A percentile compares a stretch with the other conserved stretches of the same genome.
Evolutionary conservation across 2,113 vertebrate species (phyloP).

Genomic region (Pollachius pollachius): DNA sequence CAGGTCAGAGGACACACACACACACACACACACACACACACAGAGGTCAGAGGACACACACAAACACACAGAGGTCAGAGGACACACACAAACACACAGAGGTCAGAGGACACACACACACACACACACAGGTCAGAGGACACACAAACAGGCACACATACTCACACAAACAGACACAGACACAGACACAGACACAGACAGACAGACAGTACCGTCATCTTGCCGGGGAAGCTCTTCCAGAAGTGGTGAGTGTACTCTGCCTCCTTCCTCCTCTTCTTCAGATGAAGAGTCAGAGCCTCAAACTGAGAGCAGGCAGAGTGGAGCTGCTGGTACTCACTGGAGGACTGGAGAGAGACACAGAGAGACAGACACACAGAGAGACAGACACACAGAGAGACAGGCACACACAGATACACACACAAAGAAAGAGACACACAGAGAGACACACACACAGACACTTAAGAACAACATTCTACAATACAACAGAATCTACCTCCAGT

Average conservation of each 20-base stretch:
- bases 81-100: background rate
- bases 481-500: no score
- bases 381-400: background rate
- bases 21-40: no score
- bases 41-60: no score
- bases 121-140: background rate
- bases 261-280: constrained; percentile 88
- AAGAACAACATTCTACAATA: no score
- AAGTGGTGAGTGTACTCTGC: constrained; percentile 90
- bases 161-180: no score
- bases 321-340: constrained; percentile 86
- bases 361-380: constrained; percentile 2
- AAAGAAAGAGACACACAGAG: no score
- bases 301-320: constrained; percentile 87
- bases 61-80: no score
- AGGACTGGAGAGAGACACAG: constrained; percentile 65
- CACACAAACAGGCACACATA: no score
- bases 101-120: background rate
- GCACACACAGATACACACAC: background rate
- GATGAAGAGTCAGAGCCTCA: constrained; percentile 81
- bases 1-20: background rate
- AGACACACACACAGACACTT: no score
- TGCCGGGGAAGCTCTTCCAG: constrained; percentile 98
- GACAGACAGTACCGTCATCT: constrained; percentile 85
- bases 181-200: background rate